Evolutionary conservation across 2,888 invertebrate species (phyloP).

Genomic region (Lamellibrachia satsuma): DNA sequence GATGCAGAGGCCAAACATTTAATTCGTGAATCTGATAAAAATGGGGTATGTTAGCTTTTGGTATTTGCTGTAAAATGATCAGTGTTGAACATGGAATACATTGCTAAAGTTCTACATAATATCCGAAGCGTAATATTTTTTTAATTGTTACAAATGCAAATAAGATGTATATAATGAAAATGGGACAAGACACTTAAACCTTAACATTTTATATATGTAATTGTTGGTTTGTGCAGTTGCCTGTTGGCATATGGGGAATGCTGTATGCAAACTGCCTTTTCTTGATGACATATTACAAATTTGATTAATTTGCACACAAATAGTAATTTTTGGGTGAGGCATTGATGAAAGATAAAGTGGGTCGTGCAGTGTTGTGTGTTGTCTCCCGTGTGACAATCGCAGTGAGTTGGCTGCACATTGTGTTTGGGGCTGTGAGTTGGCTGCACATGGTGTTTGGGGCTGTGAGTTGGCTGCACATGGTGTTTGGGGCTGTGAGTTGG

Average conservation of each 20-base stretch:
- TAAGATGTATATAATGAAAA: neutral
- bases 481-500: neutral
- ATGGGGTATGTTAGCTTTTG: constrained; percentile 71
- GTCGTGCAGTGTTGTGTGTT: neutral
- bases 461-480: neutral
- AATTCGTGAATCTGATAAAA: constrained; percentile 90
- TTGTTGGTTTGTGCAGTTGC: neutral
- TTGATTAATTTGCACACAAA: neutral
- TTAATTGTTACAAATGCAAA: neutral
- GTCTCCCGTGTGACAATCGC: no score
- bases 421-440: neutral
- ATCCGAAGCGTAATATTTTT: neutral
- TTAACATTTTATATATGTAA: neutral
- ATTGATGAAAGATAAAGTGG: neutral
- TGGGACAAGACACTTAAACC: neutral
- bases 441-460: neutral
- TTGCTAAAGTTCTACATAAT: neutral
- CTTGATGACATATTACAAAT: neutral
- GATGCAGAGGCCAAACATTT: constrained; percentile 95
- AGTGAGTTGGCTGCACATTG: neutral
- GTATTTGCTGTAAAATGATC: neutral
- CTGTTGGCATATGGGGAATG: neutral
- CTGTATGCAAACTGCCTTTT: neutral
- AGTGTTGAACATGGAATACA: neutral
- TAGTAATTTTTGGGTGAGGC: neutral